Base-by-base conservation (phyloP, 1,140 invertebrate species). In the Drosophila bocqueti region DNA sequence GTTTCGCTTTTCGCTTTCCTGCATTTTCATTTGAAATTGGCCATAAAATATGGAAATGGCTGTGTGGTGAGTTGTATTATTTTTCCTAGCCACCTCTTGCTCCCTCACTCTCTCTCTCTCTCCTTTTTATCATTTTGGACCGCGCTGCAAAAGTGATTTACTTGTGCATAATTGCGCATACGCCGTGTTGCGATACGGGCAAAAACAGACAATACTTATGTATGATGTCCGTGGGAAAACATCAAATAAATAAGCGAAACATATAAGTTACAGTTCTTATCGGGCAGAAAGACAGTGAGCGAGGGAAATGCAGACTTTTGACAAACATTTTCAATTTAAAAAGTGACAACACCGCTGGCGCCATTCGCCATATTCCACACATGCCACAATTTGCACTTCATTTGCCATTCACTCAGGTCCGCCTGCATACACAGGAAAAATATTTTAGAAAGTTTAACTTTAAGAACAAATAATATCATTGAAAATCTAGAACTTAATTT, bases 251-350 rank as follows among this genome's bases (percentile, higher is more conserved):
- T 73, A 60, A 52, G 36, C 8, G 69, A 73, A 76, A 62, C 75
- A 62, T 69, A 67, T 69, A 72, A 72, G 69, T 80, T 68, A 62
- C 55, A 46, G 40, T 54, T 68, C 65, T 81, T 86, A 87, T 81
- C 85, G 43, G 64, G 13, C 45, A 43, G 42, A 69, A 52, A 55
- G 45, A 60, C 29, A 47, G n/a, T 7, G 10, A 63, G 66, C 34
- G 57, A 69, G 67, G 47, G 59, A 71, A 52, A 52, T 42, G 67
- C 36, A 54, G 47, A 72, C 79, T 62, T 79, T 67, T 91, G 79
- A 80, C 82, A 90, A 76, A 85, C 85, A 79, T 81, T 90, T 90
- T 90, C 82, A 90, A 82, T 90, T 90, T 90, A 46, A 91, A 86
- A 85, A 62, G 62, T 91, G 86, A 89, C 84, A 80, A 50, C 66